These are phyloP conservation scores for Nymphalis polychloros DNA, from an alignment of 2,888 invertebrate genomes.

Conservation along the genomic window DNA sequence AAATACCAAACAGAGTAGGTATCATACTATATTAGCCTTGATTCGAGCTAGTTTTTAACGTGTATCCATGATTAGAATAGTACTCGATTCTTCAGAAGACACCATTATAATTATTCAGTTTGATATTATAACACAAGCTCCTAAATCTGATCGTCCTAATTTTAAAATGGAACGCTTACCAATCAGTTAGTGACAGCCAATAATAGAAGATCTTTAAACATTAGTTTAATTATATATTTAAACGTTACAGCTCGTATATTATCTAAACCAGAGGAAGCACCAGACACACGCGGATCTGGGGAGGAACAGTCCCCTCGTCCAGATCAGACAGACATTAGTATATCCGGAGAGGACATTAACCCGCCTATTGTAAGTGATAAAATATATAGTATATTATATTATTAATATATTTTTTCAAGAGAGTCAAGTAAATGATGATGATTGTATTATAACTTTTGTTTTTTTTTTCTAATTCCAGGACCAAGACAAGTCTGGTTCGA, in stretches of 20 bases:
- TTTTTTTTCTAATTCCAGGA: constrained; percentile 61
- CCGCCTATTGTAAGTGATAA: constrained; percentile 57
- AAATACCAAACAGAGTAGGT: too few relatives aligned
- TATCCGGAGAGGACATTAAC: constrained; percentile 67
- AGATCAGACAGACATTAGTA: constrained; percentile 69
- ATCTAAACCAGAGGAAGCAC: constrained; percentile 55
- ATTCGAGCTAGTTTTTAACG: too few relatives aligned
- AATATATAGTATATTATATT: too few relatives aligned
- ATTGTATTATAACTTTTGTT: background rate
- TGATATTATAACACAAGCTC: too few relatives aligned
- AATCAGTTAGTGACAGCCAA: too few relatives aligned
- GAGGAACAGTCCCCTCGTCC: constrained; percentile 67
- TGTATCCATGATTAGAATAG: too few relatives aligned
- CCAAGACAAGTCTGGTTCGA: constrained; percentile 65
- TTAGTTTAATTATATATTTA: constrained; percentile 1
- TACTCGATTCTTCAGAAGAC: too few relatives aligned
- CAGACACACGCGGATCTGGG: constrained; percentile 58
- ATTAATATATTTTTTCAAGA: too few relatives aligned
- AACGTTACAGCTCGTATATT: constrained; percentile 62
- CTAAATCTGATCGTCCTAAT: too few relatives aligned
- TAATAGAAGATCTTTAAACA: background rate
- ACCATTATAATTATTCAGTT: too few relatives aligned
- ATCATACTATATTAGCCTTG: too few relatives aligned
- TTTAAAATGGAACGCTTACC: background rate
- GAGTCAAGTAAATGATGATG: too few relatives aligned